phyloP scores from a whole-genome alignment of 2,888 invertebrate genomes.

The Temnothorax rugatulus region DNA sequence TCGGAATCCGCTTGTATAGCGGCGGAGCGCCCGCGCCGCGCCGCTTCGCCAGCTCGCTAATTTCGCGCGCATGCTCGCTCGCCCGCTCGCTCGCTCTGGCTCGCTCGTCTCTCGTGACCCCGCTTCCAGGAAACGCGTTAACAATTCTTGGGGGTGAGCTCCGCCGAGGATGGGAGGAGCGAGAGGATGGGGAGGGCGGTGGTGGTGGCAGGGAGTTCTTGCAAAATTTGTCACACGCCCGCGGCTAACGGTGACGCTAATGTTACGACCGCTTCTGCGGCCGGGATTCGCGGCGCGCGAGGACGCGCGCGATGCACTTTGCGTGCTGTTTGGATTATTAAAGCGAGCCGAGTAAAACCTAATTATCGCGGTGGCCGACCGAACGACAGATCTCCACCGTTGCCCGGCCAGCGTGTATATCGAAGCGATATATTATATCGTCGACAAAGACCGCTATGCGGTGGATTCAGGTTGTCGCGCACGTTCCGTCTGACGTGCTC shows the following conservation, averaged over 20 bases:
- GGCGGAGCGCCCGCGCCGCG: constrained; percentile 31
- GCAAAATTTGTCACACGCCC: constrained; percentile 72
- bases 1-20: constrained; percentile 74
- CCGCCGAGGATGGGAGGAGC: background rate
- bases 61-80: constrained; percentile 62
- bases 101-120: constrained; percentile 24
- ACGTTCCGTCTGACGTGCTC: constrained; percentile 40
- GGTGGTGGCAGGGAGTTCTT: constrained; percentile 46
- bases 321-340: constrained; percentile 73
- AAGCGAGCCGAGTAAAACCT: constrained; percentile 73
- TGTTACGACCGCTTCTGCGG: constrained; percentile 50
- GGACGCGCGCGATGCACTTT: constrained; percentile 72
- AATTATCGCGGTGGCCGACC: constrained; percentile 69
- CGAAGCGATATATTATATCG: constrained; percentile 42
- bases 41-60: constrained; percentile 70
- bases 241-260: constrained; percentile 45
- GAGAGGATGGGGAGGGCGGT: background rate
- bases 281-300: constrained; percentile 49
- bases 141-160: constrained; percentile 61
- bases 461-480: constrained; percentile 58
- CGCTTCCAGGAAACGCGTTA: constrained; percentile 65
- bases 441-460: constrained; percentile 50
- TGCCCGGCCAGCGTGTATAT: constrained; percentile 65
- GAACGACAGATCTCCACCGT: constrained; percentile 72
- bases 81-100: background rate